Percentiles rank a stretch among this genome's conserved stretches.
phyloP scores from a whole-genome alignment of 2,797 vertebrate genomes.

The Lindbergichthys nudifrons region DNA sequence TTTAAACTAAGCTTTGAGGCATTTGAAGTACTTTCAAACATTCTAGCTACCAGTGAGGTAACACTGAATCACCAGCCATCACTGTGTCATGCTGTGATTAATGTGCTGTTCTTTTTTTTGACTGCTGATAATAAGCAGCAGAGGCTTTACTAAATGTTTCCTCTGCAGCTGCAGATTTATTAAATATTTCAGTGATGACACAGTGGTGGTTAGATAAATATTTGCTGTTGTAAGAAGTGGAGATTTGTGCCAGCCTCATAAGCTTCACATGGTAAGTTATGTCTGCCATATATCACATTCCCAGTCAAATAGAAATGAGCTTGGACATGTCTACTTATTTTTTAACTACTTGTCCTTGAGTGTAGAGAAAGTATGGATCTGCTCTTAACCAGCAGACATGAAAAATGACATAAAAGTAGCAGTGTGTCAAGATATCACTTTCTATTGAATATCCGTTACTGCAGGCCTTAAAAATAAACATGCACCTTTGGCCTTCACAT shows the following conservation, averaged over 20 bases:
- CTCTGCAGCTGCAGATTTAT: slow-evolving; percentile 40
- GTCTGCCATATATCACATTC: slow-evolving; percentile 27
- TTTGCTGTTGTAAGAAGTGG: slow-evolving; percentile 6
- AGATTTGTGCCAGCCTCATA: slow-evolving; percentile 13
- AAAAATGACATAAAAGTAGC: slow-evolving; percentile 6
- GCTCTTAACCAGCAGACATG: slow-evolving; percentile 16
- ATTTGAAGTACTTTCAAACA: slow-evolving; percentile 8
- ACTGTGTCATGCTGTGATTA: slow-evolving; percentile 23
- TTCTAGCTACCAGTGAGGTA: neutral
- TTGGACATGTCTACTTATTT: slow-evolving; percentile 30
- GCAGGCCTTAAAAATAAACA: slow-evolving; percentile 20
- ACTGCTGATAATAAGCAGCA: slow-evolving; percentile 17
- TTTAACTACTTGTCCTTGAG: slow-evolving; percentile 15
- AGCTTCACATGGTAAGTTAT: slow-evolving; percentile 25
- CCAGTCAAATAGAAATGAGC: slow-evolving; percentile 22
- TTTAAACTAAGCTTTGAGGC: slow-evolving; percentile 1
- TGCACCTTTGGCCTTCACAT: slow-evolving; percentile 19
- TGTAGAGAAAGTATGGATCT: slow-evolving; percentile 25
- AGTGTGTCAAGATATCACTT: slow-evolving; percentile 17
- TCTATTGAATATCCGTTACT: slow-evolving; percentile 20
- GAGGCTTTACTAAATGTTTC: slow-evolving; percentile 23
- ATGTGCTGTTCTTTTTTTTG: neutral
- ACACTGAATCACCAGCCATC: slow-evolving; percentile 23
- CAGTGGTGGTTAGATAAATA: slow-evolving; percentile 20
- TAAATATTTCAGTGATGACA: slow-evolving; percentile 28